These are phyloP conservation scores for Platygyra sinensis DNA, from an alignment of 64 coral and sea anemone species.

Conservation along the genomic window DNA sequence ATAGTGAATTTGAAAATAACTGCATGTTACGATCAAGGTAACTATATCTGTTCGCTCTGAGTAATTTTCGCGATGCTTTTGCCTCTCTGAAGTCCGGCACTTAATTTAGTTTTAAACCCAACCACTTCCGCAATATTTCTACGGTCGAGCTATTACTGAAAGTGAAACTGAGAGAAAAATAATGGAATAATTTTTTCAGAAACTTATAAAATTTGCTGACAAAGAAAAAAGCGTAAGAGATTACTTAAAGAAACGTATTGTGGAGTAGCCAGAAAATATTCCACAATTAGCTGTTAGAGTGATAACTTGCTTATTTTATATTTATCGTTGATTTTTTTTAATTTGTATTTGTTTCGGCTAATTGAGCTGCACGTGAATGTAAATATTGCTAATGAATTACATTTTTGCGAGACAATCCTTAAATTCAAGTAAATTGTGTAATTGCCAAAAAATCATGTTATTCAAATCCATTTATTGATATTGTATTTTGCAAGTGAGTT, in stretches of 20 bases:
- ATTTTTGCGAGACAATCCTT: not conserved
- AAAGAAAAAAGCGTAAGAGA: no score
- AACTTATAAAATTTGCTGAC: no score
- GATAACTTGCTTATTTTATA: slow-evolving; percentile 4
- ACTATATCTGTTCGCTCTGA: no score
- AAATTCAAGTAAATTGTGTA: not conserved
- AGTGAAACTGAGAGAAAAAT: no score
- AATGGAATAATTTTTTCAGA: no score
- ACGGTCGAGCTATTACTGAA: not conserved
- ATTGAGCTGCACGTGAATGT: not conserved
- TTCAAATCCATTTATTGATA: not conserved
- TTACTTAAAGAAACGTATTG: no score
- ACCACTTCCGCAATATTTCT: not conserved
- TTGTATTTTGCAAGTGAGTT: not conserved
- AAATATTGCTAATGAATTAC: not conserved
- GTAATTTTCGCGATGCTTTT: no score
- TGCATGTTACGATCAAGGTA: no score
- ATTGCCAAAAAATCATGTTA: not conserved
- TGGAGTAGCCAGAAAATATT: no score
- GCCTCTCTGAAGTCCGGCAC: no score
- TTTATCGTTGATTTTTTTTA: slow-evolving; percentile 5
- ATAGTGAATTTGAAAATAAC: no score
- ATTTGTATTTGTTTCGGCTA: not conserved
- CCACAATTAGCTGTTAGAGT: no score
- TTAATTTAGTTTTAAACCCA: not conserved